Base-by-base conservation (phyloP, 1,140 invertebrate species). In the Maniola jurtina region DNA sequence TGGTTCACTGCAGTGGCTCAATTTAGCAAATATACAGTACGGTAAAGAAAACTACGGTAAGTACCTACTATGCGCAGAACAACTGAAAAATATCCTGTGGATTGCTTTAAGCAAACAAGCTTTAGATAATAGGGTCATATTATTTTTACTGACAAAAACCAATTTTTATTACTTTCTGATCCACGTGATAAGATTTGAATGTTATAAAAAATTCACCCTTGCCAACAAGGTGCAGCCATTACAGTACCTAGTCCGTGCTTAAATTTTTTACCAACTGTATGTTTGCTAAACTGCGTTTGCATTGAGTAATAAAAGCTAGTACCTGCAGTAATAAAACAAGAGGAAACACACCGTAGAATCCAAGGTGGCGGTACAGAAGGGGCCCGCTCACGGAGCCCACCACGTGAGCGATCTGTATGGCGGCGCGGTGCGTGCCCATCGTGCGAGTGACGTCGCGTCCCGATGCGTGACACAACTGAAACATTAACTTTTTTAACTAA, bases 281-380 rank as follows among this genome's bases (percentile, higher is more conserved):
- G 42, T 11, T 45, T 45, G 42, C 42, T 45, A 45, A 45, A 13
- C 42, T 2, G 42, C 13, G 42, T 9, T 33, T 50, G 48, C 48
- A 59, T 57, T 40, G 57, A 66, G 63, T 70, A 66, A 70, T 62
- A 57, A 68, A 61, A 70, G 57, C 61, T 73, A 64, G 67, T 87
- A 91, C 90, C 87, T 91, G 88, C 64, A 91, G 75, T 61, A 86
- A 79, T 72, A 91, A 83, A 64, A 85, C 83, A 76, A 91, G 76
- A 40, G 84, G 84, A 74, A 91, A 91, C 76, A 91, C 86, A 79
- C 89, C 89, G 72, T 83, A 84, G 81, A 89, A 91, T 76, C 89
- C 90, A 11, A 91, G 73, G 36, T 73, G 63, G 10, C 86, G 77
- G 69, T 87, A 90, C 4, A 90, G 77, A 15, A 87, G 70, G 38